phyloP scores from a whole-genome alignment of 1,140 invertebrate genomes.

The Diorhabda elongata region DNA sequence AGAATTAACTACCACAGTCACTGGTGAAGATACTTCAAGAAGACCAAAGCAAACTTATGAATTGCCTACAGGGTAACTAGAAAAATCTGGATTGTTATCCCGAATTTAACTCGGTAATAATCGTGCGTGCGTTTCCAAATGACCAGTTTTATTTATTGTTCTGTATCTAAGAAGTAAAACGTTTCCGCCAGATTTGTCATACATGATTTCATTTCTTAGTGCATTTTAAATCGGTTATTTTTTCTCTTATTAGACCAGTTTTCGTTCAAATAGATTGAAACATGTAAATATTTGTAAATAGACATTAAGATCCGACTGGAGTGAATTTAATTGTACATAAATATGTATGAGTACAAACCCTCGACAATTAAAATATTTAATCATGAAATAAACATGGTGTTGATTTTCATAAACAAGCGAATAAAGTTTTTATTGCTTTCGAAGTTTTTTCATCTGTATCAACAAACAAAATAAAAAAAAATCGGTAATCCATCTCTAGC shows the following conservation, averaged over 20 bases:
- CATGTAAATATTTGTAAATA: background rate
- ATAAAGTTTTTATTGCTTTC: constrained; percentile 3
- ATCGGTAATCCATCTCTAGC: constrained; percentile 4
- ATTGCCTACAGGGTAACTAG: too few species aligned
- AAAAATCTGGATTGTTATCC: too few species aligned
- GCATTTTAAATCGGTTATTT: too few species aligned
- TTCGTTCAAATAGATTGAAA: background rate
- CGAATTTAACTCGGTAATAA: too few species aligned
- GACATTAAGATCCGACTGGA: constrained; percentile 2
- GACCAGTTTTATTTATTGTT: too few species aligned
- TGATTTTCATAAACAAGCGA: constrained; percentile 7
- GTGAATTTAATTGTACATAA: background rate
- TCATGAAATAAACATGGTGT: constrained; percentile 13
- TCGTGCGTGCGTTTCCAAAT: too few species aligned
- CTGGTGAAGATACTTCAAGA: too few species aligned
- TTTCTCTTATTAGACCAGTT: background rate
- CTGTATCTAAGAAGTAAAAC: too few species aligned
- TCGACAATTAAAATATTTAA: constrained; percentile 1
- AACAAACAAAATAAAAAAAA: background rate
- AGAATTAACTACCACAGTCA: too few species aligned
- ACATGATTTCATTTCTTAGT: too few species aligned
- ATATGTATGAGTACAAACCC: background rate
- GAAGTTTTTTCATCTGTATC: background rate
- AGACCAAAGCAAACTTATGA: too few species aligned
- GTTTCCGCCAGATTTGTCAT: too few species aligned